Conservation (phyloP, 2,888 invertebrate genomes). For the Oscheius sp. region DNA sequence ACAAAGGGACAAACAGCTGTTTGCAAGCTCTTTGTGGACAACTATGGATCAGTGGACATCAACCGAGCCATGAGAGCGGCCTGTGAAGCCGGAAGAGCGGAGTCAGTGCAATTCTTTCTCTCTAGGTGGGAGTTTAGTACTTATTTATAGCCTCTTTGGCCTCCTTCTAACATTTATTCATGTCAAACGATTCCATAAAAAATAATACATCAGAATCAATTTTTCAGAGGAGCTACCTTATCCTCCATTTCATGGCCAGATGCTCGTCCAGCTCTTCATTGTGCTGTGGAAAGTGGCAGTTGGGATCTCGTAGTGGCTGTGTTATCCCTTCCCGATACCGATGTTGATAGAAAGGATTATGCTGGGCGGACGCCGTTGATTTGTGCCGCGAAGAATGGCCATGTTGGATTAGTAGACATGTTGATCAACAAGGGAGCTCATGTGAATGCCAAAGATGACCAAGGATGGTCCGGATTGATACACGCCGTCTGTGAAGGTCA, state of each 20-base stretch:
- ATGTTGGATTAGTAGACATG: slow-evolving; percentile 33
- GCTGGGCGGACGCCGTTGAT: slow-evolving; percentile 18
- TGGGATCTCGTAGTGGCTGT: slow-evolving; percentile 35
- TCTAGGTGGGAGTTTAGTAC: too few species aligned
- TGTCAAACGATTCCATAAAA: too few species aligned
- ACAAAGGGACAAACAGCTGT: slow-evolving; percentile 17
- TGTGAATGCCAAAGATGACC: slow-evolving; percentile 20
- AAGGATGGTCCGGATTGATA: slow-evolving; percentile 80
- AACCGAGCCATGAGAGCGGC: slow-evolving; percentile 29
- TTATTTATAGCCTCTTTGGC: too few species aligned
- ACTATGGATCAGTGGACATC: slow-evolving; percentile 4
- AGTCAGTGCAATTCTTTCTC: slow-evolving; percentile 31
- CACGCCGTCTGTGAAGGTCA: slow-evolving; percentile 88
- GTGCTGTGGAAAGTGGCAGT: slow-evolving; percentile 36
- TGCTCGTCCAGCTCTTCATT: slow-evolving; percentile 28
- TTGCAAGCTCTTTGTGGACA: slow-evolving; percentile 31
- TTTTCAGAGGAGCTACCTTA: slow-evolving; percentile 27
- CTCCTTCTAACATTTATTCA: too few species aligned
- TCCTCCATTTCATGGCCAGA: slow-evolving; percentile 31
- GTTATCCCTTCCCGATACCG: slow-evolving; percentile 21
- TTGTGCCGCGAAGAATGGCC: slow-evolving; percentile 29
- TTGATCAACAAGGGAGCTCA: slow-evolving; percentile 29
- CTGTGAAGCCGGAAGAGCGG: slow-evolving; percentile 31
- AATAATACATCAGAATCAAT: too few species aligned
- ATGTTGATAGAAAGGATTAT: slow-evolving; percentile 10